Percentiles rank a stretch among this genome's conserved stretches.
Conservation (phyloP, 2,113 vertebrate genomes). For the Zosterops pallidus region DNA sequence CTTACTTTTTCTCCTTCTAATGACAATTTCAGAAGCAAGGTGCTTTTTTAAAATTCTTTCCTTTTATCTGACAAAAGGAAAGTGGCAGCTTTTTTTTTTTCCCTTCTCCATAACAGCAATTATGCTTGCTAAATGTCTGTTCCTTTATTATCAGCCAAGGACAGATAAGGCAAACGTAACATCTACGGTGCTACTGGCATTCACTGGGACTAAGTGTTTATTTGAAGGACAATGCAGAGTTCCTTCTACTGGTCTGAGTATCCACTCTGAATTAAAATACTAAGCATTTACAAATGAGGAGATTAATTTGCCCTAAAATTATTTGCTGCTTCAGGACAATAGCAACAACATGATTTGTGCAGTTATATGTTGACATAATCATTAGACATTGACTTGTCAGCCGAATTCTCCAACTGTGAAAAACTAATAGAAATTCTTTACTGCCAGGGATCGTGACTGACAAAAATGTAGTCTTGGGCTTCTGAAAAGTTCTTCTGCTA, state of each 20-base stretch:
- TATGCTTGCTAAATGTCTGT: background rate
- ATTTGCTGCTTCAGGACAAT: background rate
- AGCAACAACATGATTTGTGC: background rate
- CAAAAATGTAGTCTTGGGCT: background rate
- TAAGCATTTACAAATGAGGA: background rate
- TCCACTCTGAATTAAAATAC: background rate
- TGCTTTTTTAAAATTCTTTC: background rate
- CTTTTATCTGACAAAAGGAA: background rate
- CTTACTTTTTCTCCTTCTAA: background rate
- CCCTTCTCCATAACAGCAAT: background rate
- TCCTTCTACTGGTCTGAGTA: background rate
- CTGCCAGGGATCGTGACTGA: background rate
- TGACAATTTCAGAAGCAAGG: background rate
- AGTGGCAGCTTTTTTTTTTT: background rate
- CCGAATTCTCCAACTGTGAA: background rate
- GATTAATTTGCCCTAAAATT: background rate
- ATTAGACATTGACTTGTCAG: background rate
- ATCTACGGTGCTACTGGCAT: background rate
- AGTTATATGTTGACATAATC: background rate
- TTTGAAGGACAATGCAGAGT: background rate
- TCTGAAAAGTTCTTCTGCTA: background rate
- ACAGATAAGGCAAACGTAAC: constrained; percentile 39
- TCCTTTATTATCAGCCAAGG: constrained; percentile 5
- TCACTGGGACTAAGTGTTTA: background rate
- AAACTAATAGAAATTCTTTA: background rate